Conservation (phyloP, 1,140 invertebrate genomes). For the Anadara kagoshimensis region DNA sequence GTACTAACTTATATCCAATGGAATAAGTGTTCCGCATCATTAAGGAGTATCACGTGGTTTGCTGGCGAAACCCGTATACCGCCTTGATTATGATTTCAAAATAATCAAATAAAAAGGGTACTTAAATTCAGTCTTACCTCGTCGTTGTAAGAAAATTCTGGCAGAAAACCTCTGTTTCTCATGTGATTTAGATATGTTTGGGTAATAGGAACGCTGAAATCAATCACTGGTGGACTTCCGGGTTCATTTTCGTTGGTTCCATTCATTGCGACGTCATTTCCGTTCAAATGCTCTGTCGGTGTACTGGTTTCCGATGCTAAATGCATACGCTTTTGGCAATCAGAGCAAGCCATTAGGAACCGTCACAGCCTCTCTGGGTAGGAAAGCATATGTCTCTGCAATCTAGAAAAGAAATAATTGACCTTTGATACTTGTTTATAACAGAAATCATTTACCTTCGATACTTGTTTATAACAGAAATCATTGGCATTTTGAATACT, state of each 20-base stretch:
- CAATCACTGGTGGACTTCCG: constrained; percentile 75
- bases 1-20: no score
- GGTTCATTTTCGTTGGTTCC: constrained; percentile 18
- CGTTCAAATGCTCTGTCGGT: constrained; percentile 40
- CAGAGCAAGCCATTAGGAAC: constrained; percentile 93
- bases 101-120: no score
- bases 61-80: no score
- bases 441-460: no score
- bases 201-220: constrained; percentile 89
- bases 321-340: constrained; percentile 91
- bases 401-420: constrained; percentile 82
- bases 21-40: no score
- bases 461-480: no score
- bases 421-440: no score
- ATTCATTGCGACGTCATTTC: constrained; percentile 40
- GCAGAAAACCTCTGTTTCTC: constrained; percentile 50
- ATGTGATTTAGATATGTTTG: constrained; percentile 87
- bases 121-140: constrained; percentile 40
- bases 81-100: no score
- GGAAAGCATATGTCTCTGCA: constrained; percentile 94
- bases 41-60: no score
- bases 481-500: no score
- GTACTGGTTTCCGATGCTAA: constrained; percentile 73
- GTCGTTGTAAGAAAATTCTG: constrained; percentile 44
- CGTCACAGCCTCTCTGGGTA: constrained; percentile 96